A percentile compares a stretch with the other conserved stretches of the same genome.
These are phyloP conservation scores for Stenchaetothrips biformis DNA, from an alignment of 2,888 invertebrate species.

Conservation along the genomic window DNA sequence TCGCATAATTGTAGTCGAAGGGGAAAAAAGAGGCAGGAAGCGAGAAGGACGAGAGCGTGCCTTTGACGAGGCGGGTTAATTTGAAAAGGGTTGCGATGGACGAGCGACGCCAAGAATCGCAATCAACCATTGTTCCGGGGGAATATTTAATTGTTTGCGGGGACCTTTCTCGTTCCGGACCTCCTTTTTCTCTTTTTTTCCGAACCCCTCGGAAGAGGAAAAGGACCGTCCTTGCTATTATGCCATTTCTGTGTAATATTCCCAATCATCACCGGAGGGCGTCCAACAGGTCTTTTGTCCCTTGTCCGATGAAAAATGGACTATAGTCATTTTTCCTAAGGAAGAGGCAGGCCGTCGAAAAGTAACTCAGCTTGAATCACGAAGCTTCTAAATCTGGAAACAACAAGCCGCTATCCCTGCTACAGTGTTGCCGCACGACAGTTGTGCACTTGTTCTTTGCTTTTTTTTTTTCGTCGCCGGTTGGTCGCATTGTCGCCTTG, in stretches of 20 bases:
- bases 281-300: too few species aligned
- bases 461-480: too few species aligned
- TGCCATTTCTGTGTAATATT: neutral
- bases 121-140: slow-evolving; percentile 29
- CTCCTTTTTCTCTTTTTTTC: slow-evolving; percentile 18
- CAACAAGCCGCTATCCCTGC: too few species aligned
- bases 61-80: slow-evolving; percentile 26
- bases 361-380: too few species aligned
- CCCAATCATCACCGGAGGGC: neutral
- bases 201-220: neutral
- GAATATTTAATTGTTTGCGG: slow-evolving; percentile 30
- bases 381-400: too few species aligned
- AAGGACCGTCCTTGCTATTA: neutral
- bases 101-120: neutral
- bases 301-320: too few species aligned
- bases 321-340: too few species aligned
- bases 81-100: neutral
- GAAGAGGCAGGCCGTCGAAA: too few species aligned
- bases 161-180: neutral
- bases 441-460: too few species aligned
- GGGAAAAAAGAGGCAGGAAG: slow-evolving; percentile 29
- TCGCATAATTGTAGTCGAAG: neutral
- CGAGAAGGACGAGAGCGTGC: slow-evolving; percentile 26
- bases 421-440: too few species aligned
- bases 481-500: too few species aligned